Base-by-base conservation (phyloP, 2,888 invertebrate species). In the Neria commutata region DNA sequence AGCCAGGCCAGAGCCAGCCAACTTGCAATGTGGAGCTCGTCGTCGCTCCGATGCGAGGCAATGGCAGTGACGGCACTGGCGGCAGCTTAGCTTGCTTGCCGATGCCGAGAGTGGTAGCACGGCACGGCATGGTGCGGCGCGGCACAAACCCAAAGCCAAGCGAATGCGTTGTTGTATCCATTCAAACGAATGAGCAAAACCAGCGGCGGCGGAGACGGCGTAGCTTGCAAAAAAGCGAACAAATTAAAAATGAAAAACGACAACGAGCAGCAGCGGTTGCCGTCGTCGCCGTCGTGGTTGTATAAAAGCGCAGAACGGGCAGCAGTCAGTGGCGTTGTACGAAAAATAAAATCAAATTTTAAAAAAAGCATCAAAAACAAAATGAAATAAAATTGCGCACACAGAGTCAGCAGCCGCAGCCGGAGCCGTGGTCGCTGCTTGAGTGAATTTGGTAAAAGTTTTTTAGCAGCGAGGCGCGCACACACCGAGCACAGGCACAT, bases 181-280 rank as follows among this genome's bases (percentile, higher is more conserved):
- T 53, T 55, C 50, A 54, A 58, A 54, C 49, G 58, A 59, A 56
- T 51, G 52, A 56, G 57, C 50, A 40, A 19, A 40, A 46, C 48
- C 57, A 50, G 40, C 56, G 16, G n/a, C n/a, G n/a, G n/a, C 37
- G 14, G 37, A 4, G 6, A 5, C 19, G 21, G 19, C 42, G 5
- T 45, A 40, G 23, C 46, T 45, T 34, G 47, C 53, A 40, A 52
- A 24, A 37, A 21, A 14, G 29, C 34, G 24, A 46, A 57, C 46
- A 29, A 54, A 26, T 45, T 65, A 59, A 60, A 67, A 64, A 64
- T 64, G 61, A 67, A 66, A 66, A 64, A 65, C 62, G 63, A 42
- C 42, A 21, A 14, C 19, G 42, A 17, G 37, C 37, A 14, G 8
- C 5, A 19, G 42, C 42, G 19, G 42, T 37, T 37, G 42, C 21